Conservation (phyloP, 1,140 invertebrate genomes). For the Lordiphosa mommai region DNA sequence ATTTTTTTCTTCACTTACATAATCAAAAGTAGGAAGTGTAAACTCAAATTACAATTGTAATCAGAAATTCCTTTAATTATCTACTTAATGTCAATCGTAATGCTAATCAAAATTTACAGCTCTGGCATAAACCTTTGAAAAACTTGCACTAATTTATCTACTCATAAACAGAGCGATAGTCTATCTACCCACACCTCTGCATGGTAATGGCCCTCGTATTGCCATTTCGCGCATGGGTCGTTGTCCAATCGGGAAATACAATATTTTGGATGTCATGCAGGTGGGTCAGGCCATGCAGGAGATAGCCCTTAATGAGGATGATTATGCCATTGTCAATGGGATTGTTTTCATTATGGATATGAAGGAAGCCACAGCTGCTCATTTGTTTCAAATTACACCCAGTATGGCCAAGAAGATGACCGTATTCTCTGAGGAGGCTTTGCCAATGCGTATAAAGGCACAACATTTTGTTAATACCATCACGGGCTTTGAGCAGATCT, state of each 20-base stretch:
- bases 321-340: constrained; percentile 79
- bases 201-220: constrained; percentile 56
- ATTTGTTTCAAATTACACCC: constrained; percentile 81
- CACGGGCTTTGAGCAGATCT: constrained; percentile 80
- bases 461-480: constrained; percentile 81
- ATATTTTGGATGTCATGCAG: constrained; percentile 46
- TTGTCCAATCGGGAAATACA: constrained; percentile 46
- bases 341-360: constrained; percentile 80
- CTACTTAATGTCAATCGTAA: too few relatives aligned
- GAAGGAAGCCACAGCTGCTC: constrained; percentile 70
- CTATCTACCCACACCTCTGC: constrained; percentile 65
- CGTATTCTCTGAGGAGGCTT: constrained; percentile 80
- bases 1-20: too few relatives aligned
- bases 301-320: constrained; percentile 79
- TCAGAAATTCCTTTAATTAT: too few relatives aligned
- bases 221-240: constrained; percentile 45
- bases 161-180: constrained; percentile 34
- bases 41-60: too few relatives aligned
- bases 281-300: constrained; percentile 48
- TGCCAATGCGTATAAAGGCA: constrained; percentile 80
- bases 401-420: constrained; percentile 80
- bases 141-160: too few relatives aligned
- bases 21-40: too few relatives aligned
- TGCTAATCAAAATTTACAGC: too few relatives aligned
- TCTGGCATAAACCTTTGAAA: too few relatives aligned